These are phyloP conservation scores for Trisateles emortualis DNA, from an alignment of 2,888 invertebrate genomes.

Conservation along the genomic window DNA sequence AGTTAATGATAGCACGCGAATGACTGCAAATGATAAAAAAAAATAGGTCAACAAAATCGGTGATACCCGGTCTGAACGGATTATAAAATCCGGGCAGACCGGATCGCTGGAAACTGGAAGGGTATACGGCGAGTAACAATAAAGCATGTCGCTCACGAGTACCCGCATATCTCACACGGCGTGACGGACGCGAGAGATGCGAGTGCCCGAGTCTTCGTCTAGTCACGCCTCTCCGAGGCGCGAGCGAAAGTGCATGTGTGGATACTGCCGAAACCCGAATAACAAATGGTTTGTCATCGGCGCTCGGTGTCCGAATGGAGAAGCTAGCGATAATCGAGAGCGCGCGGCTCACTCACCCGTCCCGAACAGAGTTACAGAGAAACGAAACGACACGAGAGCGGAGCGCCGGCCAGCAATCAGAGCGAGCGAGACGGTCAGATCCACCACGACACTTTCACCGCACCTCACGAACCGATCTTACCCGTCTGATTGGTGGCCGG, in stretches of 20 bases:
- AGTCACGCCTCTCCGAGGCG: constrained; percentile 59
- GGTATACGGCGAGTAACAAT: constrained; percentile 26
- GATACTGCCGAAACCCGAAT: constrained; percentile 74
- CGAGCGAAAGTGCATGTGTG: constrained; percentile 84
- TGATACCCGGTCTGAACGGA: background rate
- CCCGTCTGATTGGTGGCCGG: constrained; percentile 53
- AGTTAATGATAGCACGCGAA: background rate
- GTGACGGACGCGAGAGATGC: constrained; percentile 79
- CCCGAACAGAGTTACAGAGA: constrained; percentile 62
- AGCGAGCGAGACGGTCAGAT: constrained; percentile 50
- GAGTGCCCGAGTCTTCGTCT: constrained; percentile 30
- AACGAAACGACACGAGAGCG: constrained; percentile 39
- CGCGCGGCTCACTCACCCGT: constrained; percentile 62
- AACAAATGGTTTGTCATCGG: constrained; percentile 61
- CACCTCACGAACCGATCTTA: constrained; percentile 73
- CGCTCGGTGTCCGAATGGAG: constrained; percentile 45
- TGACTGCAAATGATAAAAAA: background rate
- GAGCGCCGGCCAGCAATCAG: constrained; percentile 52
- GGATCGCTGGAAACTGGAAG: constrained; percentile 2
- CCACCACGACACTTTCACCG: constrained; percentile 77
- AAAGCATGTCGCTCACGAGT: constrained; percentile 28
- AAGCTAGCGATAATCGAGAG: constrained; percentile 52
- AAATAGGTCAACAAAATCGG: constrained; percentile 1
- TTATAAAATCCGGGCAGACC: background rate
- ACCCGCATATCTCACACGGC: constrained; percentile 56